Conservation (phyloP, 2,797 vertebrate genomes). For the Todus mexicanus region DNA sequence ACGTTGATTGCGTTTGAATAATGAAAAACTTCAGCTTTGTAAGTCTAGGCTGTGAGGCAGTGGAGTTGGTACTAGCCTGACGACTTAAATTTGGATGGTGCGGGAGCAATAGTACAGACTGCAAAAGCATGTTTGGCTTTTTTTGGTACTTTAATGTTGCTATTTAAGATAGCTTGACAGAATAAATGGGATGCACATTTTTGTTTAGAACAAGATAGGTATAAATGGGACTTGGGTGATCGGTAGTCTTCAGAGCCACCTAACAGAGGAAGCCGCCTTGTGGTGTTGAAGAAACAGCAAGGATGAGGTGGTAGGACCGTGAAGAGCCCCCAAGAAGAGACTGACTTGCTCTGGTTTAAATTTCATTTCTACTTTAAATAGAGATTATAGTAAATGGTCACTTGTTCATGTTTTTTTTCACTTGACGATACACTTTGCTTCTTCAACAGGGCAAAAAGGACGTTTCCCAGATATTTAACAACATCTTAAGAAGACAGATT, state of each 20-base stretch:
- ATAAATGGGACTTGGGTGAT: neutral
- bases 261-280: rapidly evolving
- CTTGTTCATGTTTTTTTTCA: neutral
- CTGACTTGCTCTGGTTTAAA: neutral
- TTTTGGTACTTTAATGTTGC: neutral
- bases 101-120: rapidly evolving
- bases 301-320: neutral
- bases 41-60: neutral
- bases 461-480: slow-evolving; percentile 98
- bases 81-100: neutral
- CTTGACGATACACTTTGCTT: slow-evolving; percentile 17
- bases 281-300: neutral
- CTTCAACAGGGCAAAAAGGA: slow-evolving; percentile 92
- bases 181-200: neutral
- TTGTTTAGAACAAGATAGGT: neutral
- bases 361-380: neutral
- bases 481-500: slow-evolving; percentile 97
- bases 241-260: neutral
- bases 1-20: neutral
- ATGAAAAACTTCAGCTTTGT: neutral
- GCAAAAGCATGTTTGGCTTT: neutral
- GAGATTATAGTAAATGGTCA: neutral
- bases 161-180: neutral
- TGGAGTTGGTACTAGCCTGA: neutral
- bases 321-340: neutral